A percentile compares a stretch with the other conserved stretches of the same genome.
Evolutionary conservation across 2,797 vertebrate species (phyloP).

Genomic region (Sebastes ruberrimus): DNA sequence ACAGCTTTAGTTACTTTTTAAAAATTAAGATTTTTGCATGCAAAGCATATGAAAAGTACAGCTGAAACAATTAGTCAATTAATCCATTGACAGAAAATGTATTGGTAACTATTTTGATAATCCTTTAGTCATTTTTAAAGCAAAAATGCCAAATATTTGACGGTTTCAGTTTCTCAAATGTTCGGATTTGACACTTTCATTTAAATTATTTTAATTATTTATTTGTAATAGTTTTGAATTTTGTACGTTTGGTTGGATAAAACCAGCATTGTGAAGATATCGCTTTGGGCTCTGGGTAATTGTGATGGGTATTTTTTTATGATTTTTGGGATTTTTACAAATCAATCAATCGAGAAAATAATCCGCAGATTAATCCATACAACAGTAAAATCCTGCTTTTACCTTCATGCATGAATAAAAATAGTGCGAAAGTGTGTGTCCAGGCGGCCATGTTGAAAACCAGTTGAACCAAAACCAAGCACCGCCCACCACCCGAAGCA

Average conservation of each 20-base stretch:
- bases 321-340: not conserved
- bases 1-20: not conserved
- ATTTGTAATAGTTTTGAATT: not conserved
- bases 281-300: no score
- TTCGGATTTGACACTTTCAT: not conserved
- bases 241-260: no score
- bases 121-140: no score
- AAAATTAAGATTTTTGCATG: not conserved
- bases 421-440: not conserved
- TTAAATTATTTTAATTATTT: not conserved
- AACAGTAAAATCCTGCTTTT: not conserved
- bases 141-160: no score
- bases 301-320: not conserved
- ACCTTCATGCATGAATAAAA: not conserved
- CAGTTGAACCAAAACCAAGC: no score
- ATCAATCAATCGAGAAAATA: not conserved
- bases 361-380: not conserved
- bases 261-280: no score
- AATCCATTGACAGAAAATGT: not conserved
- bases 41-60: not conserved
- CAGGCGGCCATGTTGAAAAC: no score
- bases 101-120: not conserved
- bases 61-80: not conserved
- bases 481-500: rapidly evolving
- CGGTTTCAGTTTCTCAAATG: not conserved